Evolutionary conservation across 2,888 invertebrate genomes (phyloP).

Genomic region (Orthosia gothica): DNA sequence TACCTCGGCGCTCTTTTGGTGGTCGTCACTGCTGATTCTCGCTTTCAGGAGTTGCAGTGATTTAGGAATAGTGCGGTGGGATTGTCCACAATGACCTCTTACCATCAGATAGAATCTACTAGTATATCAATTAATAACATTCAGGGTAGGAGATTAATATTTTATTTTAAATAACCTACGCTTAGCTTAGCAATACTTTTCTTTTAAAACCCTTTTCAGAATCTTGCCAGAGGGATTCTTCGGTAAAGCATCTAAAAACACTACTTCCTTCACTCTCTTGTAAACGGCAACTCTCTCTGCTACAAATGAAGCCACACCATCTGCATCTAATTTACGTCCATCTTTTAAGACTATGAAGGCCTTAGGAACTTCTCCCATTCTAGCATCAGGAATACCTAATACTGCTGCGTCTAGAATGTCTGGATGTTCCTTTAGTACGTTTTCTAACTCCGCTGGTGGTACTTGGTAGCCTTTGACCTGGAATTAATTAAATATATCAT

Average conservation of each 20-base stretch:
- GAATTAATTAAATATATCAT: slow-evolving; percentile 76
- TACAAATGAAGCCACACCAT: slow-evolving; percentile 92
- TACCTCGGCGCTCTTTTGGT: no score
- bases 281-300: slow-evolving; percentile 93
- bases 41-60: no score
- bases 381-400: slow-evolving; percentile 93
- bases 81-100: background rate
- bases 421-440: slow-evolving; percentile 93
- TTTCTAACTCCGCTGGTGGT: slow-evolving; percentile 97
- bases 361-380: slow-evolving; percentile 94
- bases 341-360: slow-evolving; percentile 93
- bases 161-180: background rate
- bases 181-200: slow-evolving; percentile 71
- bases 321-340: slow-evolving; percentile 82
- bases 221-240: slow-evolving; percentile 95
- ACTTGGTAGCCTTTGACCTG: slow-evolving; percentile 94
- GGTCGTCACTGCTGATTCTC: no score
- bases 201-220: slow-evolving; percentile 91
- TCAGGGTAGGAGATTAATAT: background rate
- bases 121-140: background rate
- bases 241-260: slow-evolving; percentile 93
- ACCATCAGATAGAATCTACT: background rate
- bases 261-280: slow-evolving; percentile 93
- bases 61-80: no score
- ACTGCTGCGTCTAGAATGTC: slow-evolving; percentile 95